phyloP scores from a whole-genome alignment of 2,888 invertebrate genomes.

The Callosobruchus maculatus region DNA sequence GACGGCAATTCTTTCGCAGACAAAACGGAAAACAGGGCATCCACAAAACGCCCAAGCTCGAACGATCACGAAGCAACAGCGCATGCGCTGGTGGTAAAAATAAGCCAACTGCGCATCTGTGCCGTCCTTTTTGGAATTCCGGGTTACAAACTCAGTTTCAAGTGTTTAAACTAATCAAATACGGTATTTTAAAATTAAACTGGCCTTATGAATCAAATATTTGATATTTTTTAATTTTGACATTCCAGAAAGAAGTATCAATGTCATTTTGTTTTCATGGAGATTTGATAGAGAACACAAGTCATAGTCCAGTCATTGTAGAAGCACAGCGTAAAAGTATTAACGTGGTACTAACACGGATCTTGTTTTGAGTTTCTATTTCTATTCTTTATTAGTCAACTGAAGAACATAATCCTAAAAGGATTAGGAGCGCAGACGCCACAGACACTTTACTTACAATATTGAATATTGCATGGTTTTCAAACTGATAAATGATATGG shows the following conservation, averaged over 20 bases:
- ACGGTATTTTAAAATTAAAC: neutral
- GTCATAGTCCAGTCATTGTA: neutral
- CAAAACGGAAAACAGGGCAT: slow-evolving; percentile 2
- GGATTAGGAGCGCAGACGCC: no score
- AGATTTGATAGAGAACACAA: neutral
- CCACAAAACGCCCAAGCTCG: slow-evolving; percentile 1
- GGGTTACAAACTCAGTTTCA: neutral
- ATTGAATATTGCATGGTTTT: no score
- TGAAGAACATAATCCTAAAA: no score
- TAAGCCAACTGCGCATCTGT: slow-evolving; percentile 1
- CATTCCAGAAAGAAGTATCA: neutral
- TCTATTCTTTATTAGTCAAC: no score
- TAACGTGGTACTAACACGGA: no score
- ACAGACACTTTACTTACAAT: no score
- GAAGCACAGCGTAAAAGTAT: no score
- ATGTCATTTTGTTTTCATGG: neutral
- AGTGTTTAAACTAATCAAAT: neutral
- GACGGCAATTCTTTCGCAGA: slow-evolving; percentile 38
- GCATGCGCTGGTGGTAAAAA: slow-evolving; percentile 7
- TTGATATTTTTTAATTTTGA: neutral
- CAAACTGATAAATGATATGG: no score
- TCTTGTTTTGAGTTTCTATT: no score
- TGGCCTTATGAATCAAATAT: neutral
- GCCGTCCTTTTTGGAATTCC: neutral
- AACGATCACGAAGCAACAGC: slow-evolving; percentile 1